These are phyloP conservation scores for Plodia interpunctella DNA, from an alignment of 1,140 invertebrate species.

Conservation along the genomic window DNA sequence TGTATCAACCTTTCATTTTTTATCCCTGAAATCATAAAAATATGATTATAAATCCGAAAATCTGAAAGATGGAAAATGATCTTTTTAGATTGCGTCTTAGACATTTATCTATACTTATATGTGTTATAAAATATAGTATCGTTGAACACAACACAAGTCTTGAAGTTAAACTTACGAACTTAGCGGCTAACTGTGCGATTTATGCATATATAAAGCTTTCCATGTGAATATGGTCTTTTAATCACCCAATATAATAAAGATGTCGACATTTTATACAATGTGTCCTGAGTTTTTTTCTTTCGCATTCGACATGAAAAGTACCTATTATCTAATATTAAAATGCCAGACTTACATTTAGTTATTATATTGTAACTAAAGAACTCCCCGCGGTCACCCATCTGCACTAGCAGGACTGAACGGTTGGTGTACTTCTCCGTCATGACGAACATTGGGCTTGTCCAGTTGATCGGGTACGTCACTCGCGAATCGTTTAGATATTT, in stretches of 20 bases:
- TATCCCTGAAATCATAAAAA: constrained; percentile 21
- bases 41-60: neutral
- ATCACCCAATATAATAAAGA: too few species aligned
- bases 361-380: constrained; percentile 33
- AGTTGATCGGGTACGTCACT: constrained; percentile 33
- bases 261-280: too few species aligned
- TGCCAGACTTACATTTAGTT: constrained; percentile 25
- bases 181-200: too few species aligned
- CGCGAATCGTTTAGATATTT: constrained; percentile 27
- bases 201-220: too few species aligned
- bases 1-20: constrained; percentile 16
- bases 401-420: constrained; percentile 32
- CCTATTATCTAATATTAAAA: neutral
- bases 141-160: too few species aligned
- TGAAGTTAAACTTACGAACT: too few species aligned
- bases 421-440: constrained; percentile 31
- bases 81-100: too few species aligned
- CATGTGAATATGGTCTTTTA: too few species aligned
- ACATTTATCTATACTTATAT: too few species aligned
- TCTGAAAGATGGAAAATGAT: too few species aligned
- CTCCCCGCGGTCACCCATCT: constrained; percentile 40
- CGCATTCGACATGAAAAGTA: constrained; percentile 1
- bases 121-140: too few species aligned
- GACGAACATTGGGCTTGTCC: constrained; percentile 34
- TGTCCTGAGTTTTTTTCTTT: too few species aligned